A percentile compares a stretch with the other conserved stretches of the same genome.
Evolutionary conservation across 2,888 invertebrate genomes (phyloP).

Genomic region (Teleiodes luculella): DNA sequence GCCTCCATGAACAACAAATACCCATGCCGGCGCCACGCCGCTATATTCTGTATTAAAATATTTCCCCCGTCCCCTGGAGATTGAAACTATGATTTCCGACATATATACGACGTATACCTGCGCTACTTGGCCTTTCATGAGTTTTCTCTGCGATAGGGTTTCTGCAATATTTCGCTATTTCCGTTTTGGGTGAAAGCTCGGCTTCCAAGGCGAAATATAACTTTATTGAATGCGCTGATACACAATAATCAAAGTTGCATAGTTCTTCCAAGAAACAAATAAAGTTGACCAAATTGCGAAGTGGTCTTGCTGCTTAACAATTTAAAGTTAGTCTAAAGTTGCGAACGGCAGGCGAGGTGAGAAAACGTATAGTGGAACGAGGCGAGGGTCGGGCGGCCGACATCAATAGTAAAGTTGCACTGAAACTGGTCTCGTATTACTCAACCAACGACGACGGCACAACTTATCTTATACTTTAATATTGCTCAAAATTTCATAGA

Average conservation of each 20-base stretch:
- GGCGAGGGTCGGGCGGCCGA: conserved; percentile 27
- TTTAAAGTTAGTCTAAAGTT: conserved; percentile 62
- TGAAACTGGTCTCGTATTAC: conserved; percentile 45
- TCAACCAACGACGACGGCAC: conserved; percentile 36
- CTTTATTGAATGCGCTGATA: neutral
- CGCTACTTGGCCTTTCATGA: conserved; percentile 27
- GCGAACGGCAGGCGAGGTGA: conserved; percentile 53
- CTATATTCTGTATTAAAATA: conserved; percentile 50
- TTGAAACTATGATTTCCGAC: conserved; percentile 28
- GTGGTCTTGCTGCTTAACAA: conserved; percentile 64
- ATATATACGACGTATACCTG: conserved; percentile 21
- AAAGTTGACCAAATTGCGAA: conserved; percentile 58
- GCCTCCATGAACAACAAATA: conserved; percentile 23
- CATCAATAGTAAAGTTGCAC: conserved; percentile 54
- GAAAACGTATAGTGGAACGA: conserved; percentile 49
- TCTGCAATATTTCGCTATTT: conserved; percentile 1
- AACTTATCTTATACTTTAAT: conserved; percentile 36
- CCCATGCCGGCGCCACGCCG: conserved; percentile 29
- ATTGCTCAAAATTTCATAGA: conserved; percentile 20
- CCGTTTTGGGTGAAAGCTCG: neutral
- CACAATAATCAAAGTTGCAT: conserved; percentile 40
- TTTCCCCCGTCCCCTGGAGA: conserved; percentile 33
- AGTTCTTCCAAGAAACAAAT: conserved; percentile 57
- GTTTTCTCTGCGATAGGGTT: conserved; percentile 12
- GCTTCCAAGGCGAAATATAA: neutral